A percentile compares a stretch with the other conserved stretches of the same genome.
Conservation (phyloP, 2,113 vertebrate genomes). For the Sander lucioperca region DNA sequence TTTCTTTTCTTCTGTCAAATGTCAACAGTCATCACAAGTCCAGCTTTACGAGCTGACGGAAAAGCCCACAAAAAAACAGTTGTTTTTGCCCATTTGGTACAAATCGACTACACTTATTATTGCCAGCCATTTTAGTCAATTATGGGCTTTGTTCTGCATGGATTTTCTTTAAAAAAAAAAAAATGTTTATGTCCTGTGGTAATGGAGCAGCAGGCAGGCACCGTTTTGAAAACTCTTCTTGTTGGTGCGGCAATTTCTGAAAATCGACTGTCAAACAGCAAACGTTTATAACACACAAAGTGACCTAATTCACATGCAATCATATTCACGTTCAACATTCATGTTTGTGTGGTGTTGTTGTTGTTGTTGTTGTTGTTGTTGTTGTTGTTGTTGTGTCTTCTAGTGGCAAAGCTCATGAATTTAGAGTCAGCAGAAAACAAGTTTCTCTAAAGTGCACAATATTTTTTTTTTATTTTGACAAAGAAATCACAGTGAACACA, state of each 20-base stretch:
- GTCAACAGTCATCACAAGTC: neutral
- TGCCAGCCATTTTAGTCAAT: neutral
- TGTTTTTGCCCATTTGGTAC: neutral
- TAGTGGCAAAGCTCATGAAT: neutral
- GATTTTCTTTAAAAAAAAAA: neutral
- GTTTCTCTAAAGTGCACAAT: too few species aligned
- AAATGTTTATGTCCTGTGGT: neutral
- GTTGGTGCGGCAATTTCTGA: neutral
- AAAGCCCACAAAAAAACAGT: neutral
- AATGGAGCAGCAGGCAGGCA: neutral
- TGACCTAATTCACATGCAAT: neutral
- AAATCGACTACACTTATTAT: neutral
- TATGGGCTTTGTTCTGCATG: neutral
- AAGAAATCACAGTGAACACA: neutral
- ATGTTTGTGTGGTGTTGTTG: neutral
- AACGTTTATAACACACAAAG: neutral
- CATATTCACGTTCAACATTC: neutral
- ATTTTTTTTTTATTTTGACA: neutral
- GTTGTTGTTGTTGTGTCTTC: neutral
- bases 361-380: neutral
- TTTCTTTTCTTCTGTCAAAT: slow-evolving; percentile 2
- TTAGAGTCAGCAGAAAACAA: neutral
- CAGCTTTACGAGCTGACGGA: neutral
- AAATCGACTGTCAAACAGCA: neutral
- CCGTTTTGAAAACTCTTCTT: neutral